Evolutionary conservation across 2,797 vertebrate genomes (phyloP).

Genomic region (Steatocranus sp.): DNA sequence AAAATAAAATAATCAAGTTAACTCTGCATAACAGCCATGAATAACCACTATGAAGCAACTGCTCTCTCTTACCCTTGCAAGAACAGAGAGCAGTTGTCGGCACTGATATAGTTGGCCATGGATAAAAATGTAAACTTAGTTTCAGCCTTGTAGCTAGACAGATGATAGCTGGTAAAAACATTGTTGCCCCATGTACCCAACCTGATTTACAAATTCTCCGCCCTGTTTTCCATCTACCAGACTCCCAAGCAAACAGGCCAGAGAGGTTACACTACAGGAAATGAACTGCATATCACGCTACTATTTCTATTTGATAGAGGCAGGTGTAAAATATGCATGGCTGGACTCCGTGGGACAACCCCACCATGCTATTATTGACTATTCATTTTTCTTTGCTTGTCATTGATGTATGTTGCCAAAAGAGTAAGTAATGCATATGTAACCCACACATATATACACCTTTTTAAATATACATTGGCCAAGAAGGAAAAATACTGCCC

Average conservation of each 20-base stretch:
- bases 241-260: constrained; percentile 44
- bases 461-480: constrained; percentile 84
- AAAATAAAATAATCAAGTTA: neutral
- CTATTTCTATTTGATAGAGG: constrained; percentile 67
- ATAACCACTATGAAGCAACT: neutral
- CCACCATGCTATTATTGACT: constrained; percentile 64
- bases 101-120: neutral
- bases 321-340: constrained; percentile 67
- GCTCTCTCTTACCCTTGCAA: neutral
- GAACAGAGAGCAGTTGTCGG: neutral
- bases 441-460: constrained; percentile 73
- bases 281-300: constrained; percentile 66
- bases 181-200: constrained; percentile 37
- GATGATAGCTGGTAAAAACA: constrained; percentile 55
- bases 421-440: constrained; percentile 82
- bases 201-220: constrained; percentile 60
- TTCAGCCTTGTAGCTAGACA: constrained; percentile 35
- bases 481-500: constrained; percentile 69
- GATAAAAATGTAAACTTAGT: constrained; percentile 13
- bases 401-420: constrained; percentile 86
- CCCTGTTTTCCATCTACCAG: constrained; percentile 57
- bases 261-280: constrained; percentile 69
- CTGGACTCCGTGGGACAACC: constrained; percentile 44
- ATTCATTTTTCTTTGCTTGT: constrained; percentile 77
- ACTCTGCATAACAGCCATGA: neutral